Base-by-base conservation (phyloP, 2,797 vertebrate species). In the Aphelocoma californica region DNA sequence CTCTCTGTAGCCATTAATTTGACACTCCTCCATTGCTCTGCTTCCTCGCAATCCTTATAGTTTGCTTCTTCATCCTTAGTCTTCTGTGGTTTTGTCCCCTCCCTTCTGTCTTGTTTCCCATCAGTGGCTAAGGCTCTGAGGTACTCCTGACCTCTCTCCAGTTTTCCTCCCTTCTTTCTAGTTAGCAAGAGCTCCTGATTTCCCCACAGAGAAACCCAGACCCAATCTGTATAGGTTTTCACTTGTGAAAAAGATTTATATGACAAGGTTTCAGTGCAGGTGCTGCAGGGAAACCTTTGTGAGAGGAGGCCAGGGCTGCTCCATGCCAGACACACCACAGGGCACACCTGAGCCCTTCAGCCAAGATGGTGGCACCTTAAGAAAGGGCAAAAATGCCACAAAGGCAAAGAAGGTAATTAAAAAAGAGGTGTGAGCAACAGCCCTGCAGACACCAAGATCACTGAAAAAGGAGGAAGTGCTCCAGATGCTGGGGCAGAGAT, bases 361-460 rank as follows among this genome's bases (percentile, higher is more conserved):
- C 14, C 34, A 53, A 56, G 24, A 50, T 3, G 12, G 18, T 72
- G 26, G 23, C n/a, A 56, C 7, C 26, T 77, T 50, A 47, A 72
- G 24, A 72, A 65, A 65, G 4, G 12, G 23, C 10, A n/a, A 60
- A 90, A 88, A 47, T 32, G 29, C 28, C 24, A 91, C 23, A 34
- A 57, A 70, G 20, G 24, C 21, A 53, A 48, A 74, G 38, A 48
- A 34, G 10, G 7, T 69, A 72, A 62, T 18, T 11, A 1, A 62
- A 65, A 57, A 32, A 67, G 23, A 56, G 2, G 7, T 40, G 10
- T 50, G 28, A 54, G 51, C 54, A 50, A 29, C 16, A 54, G 8
- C 10, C 9, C 21, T 74, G 19, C 12, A 60, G 29, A 23, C 12
- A 44, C 14, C 0, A 0, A 45, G 20, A 13, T 24, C 4, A 2